Conservation (phyloP, 1,140 invertebrate species). For the Cydia strobilella region DNA sequence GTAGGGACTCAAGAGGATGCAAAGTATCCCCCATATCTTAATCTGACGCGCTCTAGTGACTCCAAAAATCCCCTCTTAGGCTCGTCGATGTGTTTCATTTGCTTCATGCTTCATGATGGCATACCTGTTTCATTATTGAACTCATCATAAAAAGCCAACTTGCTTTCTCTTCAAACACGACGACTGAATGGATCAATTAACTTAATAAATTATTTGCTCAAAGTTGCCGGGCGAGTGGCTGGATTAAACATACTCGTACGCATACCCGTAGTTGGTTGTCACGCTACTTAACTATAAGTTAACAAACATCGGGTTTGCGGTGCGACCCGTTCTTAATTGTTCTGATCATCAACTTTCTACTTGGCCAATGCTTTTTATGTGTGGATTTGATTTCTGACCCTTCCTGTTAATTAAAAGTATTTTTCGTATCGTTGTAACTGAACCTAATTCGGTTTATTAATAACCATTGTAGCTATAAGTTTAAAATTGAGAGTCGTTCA, state of each 20-base stretch:
- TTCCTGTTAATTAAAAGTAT: not conserved
- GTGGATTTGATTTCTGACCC: not conserved
- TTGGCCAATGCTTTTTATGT: conserved; percentile 28
- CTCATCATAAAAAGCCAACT: not conserved
- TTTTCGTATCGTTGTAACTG: too few relatives aligned
- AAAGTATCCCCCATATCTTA: too few relatives aligned
- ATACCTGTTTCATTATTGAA: not conserved
- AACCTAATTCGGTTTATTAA: too few relatives aligned
- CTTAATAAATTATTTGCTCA: conserved; percentile 28
- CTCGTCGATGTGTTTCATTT: not conserved
- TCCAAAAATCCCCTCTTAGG: too few relatives aligned
- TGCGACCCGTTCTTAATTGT: conserved; percentile 44
- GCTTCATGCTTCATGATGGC: not conserved
- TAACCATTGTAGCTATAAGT: too few relatives aligned
- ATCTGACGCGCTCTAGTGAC: too few relatives aligned
- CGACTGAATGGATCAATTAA: conserved; percentile 21
- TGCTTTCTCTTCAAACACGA: conserved; percentile 22
- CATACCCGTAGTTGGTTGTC: conserved; percentile 39
- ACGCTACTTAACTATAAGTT: conserved; percentile 51
- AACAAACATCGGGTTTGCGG: conserved; percentile 38
- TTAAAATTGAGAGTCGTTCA: too few relatives aligned
- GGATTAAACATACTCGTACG: conserved; percentile 35
- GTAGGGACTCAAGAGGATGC: too few relatives aligned
- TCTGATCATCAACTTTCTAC: conserved; percentile 48
- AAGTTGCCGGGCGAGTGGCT: conserved; percentile 35